Base-by-base conservation (phyloP, 2,888 invertebrate genomes). In the Rotaria sp. region DNA sequence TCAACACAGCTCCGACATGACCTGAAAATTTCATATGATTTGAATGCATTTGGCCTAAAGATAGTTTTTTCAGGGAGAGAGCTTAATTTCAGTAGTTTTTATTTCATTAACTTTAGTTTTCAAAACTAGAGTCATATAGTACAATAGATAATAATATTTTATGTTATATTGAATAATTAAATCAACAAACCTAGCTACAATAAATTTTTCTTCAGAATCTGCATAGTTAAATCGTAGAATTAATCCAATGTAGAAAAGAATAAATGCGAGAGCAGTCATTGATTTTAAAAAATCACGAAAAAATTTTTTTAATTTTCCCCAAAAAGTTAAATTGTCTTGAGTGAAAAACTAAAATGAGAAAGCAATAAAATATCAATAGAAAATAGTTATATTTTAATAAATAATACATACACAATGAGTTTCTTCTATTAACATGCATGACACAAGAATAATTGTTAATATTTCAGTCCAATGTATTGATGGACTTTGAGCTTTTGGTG, bases 381-480 rank as follows among this genome's bases (percentile, higher is more conserved):
- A 24, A 26, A 55, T 4, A 24, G 5, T 26, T 55, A 4, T 55
- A 24, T 24, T 4, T 50, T 4, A 50, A 50, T 50, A 50, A 18
- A 50, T 50, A 3, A 50, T 50, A 18, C 75, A 10, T 38, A 80
- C 75, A 80, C 24, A 45, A 24, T n/a, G 80, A 45, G 26, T 26
- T 41, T 80, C 80, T 80, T 41, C 80, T 45, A 80, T 41, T 11
- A 80, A 8, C 80, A 80, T 80, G n/a, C 26, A 26, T 26, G 26
- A 26, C 45, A 80, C 45, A 45, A 80, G 80, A n/a, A 80, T 24
- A 80, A 80, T 80, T 45, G 26, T 45, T 45, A 45, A 26, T 5
- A 80, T 80, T 80, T 80, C 80, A 26, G 80, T 80, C 80, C 80
- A 80, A 80, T 45, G 45, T n/a, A 80, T 80, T 0, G 80, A 80